These are phyloP conservation scores for Trogon surrucura DNA, from an alignment of 2,113 vertebrate genomes.

Conservation along the genomic window DNA sequence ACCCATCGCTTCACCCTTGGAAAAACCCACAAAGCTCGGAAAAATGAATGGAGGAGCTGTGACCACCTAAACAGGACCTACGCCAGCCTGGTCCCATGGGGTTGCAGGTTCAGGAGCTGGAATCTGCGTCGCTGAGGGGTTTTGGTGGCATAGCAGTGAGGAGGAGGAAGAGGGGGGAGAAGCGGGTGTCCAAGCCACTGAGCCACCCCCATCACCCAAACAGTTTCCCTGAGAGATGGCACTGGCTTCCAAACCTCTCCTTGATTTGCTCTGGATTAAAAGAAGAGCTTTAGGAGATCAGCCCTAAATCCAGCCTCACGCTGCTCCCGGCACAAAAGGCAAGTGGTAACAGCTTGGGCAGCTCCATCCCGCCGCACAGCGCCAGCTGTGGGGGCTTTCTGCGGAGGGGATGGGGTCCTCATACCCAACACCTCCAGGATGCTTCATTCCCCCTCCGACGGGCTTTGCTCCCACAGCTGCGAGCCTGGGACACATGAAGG, in stretches of 20 bases:
- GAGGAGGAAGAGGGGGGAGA: not conserved
- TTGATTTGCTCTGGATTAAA: conserved; percentile 66
- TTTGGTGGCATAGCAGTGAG: accelerated
- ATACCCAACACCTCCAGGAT: accelerated
- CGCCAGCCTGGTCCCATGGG: accelerated
- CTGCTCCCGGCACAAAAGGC: conserved; percentile 60
- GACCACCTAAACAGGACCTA: not conserved
- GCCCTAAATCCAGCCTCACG: conserved; percentile 39
- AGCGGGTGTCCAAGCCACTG: accelerated
- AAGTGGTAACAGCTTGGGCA: conserved; percentile 74
- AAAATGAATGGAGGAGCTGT: not conserved
- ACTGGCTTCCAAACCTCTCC: conserved; percentile 54
- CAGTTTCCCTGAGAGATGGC: conserved; percentile 69
- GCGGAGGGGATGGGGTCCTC: not conserved
- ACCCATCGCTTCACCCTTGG: not conserved
- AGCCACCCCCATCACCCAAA: not conserved
- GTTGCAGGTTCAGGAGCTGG: accelerated
- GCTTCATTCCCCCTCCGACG: accelerated
- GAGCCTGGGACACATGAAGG: accelerated
- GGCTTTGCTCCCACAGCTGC: accelerated
- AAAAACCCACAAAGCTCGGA: not conserved
- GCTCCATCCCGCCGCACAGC: not conserved
- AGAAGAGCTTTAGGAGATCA: conserved; percentile 53
- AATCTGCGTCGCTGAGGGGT: accelerated
- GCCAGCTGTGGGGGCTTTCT: accelerated